Evolutionary conservation across 2,888 invertebrate species (phyloP).

Genomic region (Gari tellinella): DNA sequence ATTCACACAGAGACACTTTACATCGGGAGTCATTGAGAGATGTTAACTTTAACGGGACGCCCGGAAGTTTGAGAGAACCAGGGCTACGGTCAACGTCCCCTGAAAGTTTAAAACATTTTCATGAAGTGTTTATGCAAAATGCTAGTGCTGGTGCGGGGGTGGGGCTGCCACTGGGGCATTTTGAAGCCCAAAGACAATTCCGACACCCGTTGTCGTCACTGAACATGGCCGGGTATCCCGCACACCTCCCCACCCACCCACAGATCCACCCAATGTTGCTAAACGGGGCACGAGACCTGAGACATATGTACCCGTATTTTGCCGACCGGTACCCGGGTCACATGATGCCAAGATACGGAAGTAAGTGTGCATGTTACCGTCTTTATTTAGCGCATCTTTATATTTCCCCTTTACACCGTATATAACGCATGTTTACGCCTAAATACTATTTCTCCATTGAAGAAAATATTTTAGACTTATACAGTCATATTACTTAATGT

Average conservation of each 20-base stretch:
- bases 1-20: conserved; percentile 13
- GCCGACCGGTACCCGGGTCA: conserved; percentile 64
- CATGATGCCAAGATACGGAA: conserved; percentile 64
- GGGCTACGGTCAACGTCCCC: conserved; percentile 31
- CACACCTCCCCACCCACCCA: conserved; percentile 53
- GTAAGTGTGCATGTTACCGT: conserved; percentile 36
- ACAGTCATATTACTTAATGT: too few relatives aligned
- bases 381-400: too few relatives aligned
- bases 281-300: conserved; percentile 58
- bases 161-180: conserved; percentile 35
- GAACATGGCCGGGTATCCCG: conserved; percentile 54
- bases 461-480: too few relatives aligned
- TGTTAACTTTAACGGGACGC: conserved; percentile 43
- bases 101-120: conserved; percentile 65
- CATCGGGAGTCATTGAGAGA: conserved; percentile 47
- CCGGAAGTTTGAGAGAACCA: conserved; percentile 21
- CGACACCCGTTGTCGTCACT: conserved; percentile 62
- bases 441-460: too few relatives aligned
- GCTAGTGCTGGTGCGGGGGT: conserved; percentile 28
- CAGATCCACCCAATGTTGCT: conserved; percentile 64
- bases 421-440: too few relatives aligned
- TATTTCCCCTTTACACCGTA: too few relatives aligned
- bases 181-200: conserved; percentile 55
- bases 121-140: conserved; percentile 64
- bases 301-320: conserved; percentile 66